phyloP scores from a whole-genome alignment of 2,888 invertebrate species.

The Chymomyza procnemis region DNA sequence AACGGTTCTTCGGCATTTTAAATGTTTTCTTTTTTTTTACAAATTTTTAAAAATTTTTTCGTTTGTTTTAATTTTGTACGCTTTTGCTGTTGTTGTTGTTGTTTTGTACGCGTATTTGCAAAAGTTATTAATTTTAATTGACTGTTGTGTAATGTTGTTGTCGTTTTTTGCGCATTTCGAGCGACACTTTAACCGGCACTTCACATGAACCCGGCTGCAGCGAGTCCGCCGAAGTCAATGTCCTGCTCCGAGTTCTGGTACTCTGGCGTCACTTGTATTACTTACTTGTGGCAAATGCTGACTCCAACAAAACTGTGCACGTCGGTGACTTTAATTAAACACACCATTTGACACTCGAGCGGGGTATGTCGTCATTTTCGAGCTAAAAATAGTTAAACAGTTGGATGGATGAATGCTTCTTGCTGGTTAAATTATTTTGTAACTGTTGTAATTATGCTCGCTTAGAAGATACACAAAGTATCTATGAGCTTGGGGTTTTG shows the following conservation, averaged over 20 bases:
- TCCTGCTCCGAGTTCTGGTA: conserved; percentile 39
- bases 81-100: conserved; percentile 17
- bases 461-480: background rate
- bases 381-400: conserved; percentile 55
- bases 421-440: conserved; percentile 38
- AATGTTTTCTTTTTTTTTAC: conserved; percentile 15
- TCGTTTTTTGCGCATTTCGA: background rate
- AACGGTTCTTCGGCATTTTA: conserved; percentile 7
- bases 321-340: conserved; percentile 67
- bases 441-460: conserved; percentile 56
- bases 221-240: conserved; percentile 59
- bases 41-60: background rate
- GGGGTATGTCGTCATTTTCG: conserved; percentile 53
- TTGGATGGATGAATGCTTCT: conserved; percentile 13
- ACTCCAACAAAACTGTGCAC: background rate
- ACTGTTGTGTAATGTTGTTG: conserved; percentile 66
- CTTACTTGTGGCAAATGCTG: background rate
- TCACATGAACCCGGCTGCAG: conserved; percentile 35
- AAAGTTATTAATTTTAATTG: conserved; percentile 74
- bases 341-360: conserved; percentile 60
- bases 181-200: conserved; percentile 48
- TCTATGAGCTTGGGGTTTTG: conserved; percentile 11
- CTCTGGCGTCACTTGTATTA: background rate
- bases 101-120: conserved; percentile 58
- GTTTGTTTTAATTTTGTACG: background rate